Evolutionary conservation across 2,888 invertebrate species (phyloP), one percentile per base, ranked within the genome.

Genomic region (Acanthosepion lycidas): DNA sequence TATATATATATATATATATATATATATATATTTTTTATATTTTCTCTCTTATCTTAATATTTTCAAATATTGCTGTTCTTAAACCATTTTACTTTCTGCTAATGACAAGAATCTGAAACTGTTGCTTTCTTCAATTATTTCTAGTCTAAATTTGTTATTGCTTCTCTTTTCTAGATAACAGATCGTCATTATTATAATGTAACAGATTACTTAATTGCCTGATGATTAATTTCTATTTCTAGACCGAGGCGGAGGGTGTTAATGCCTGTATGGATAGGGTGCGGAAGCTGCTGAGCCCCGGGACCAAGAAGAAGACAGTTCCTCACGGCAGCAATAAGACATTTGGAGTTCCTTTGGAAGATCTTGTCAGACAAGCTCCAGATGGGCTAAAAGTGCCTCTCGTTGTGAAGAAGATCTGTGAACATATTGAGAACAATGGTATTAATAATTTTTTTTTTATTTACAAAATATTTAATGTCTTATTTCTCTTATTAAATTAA

Each of bases 361-460:
- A 97, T 78, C 96, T 97, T n/a, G 95, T 97, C 26, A 95, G 95
- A 53, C 95, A 95, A 53, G 96, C 96, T 3, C 95, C 96, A 53
- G 95, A 95, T 92, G 96, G 95, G 92, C 95, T 95, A 92, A 95
- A 95, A 94, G 96, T 97, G 91, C 97, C 97, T 49, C 95, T 95
- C 53, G 95, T 96, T 94, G 96, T 97, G 33, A 96, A 95, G 95
- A 96, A 96, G 95, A 96, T 96, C 33, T 97, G 96, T 95, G 96
- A 96, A 93, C 96, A 95, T 94, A 96, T 97, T 94, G 96, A 96
- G 94, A 96, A 96, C 94, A 95, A 96, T 96, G 97, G 97, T 97
- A 42, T 42, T 42, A 42, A 42, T 42, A 42, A 42, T 42, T 42
- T 42, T 42, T 42, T 42, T 42, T 42, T 42, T 42, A 42, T 59